Conservation (phyloP, 2,888 invertebrate genomes). For the Eurois occulta region DNA sequence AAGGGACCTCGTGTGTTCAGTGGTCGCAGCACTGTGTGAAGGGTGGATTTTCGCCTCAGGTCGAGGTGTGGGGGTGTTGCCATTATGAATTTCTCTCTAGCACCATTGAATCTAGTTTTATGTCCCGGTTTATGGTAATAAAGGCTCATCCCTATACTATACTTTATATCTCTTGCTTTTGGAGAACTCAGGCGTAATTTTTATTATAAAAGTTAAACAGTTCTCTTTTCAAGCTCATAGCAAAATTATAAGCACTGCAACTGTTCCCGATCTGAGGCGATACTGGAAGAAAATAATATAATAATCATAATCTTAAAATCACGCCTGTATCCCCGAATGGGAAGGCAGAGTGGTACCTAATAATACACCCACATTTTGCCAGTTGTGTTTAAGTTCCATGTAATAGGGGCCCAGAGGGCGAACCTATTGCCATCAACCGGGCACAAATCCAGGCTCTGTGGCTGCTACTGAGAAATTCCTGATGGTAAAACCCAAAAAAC, state of each 20-base stretch:
- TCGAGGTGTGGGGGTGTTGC: background rate
- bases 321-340: too few relatives aligned
- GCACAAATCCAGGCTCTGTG: too few relatives aligned
- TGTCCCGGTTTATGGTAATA: background rate
- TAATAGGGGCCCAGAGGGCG: too few relatives aligned
- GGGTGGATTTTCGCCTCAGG: background rate
- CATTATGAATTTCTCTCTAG: background rate
- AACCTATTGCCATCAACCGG: too few relatives aligned
- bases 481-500: too few relatives aligned
- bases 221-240: background rate
- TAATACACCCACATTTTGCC: too few relatives aligned
- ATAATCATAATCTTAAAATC: too few relatives aligned
- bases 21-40: background rate
- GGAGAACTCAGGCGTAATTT: background rate
- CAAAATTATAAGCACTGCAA: background rate
- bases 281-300: too few relatives aligned
- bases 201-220: background rate
- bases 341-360: too few relatives aligned
- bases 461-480: too few relatives aligned
- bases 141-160: background rate
- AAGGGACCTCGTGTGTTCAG: background rate
- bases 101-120: background rate
- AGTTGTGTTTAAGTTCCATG: too few relatives aligned
- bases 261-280: background rate
- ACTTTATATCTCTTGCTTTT: background rate